These are phyloP conservation scores for Lasioglossum pauxillum DNA, from an alignment of 2,888 invertebrate genomes.

Conservation along the genomic window DNA sequence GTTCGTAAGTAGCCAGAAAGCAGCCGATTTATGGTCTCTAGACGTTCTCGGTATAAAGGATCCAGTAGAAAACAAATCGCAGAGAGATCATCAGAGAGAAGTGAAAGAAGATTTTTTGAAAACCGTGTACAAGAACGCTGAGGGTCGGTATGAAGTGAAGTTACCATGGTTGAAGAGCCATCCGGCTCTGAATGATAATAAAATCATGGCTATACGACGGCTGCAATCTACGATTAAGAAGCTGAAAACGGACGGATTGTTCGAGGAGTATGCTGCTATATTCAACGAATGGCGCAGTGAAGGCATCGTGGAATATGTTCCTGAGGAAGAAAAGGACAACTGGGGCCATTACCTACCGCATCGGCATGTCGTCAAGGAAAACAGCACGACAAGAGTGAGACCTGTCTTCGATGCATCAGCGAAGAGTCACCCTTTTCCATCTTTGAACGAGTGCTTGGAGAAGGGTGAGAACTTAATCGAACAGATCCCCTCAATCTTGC, in stretches of 20 bases:
- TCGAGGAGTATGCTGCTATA: background rate
- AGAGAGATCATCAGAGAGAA: background rate
- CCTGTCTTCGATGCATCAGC: conserved; percentile 23
- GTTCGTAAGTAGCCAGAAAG: background rate
- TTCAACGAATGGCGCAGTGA: conserved; percentile 15
- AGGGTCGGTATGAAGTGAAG: background rate
- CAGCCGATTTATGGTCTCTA: background rate
- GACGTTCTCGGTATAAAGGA: background rate
- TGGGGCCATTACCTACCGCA: conserved; percentile 3
- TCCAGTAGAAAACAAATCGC: background rate
- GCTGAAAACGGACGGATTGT: background rate
- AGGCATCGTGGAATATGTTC: conserved; percentile 16
- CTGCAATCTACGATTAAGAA: background rate
- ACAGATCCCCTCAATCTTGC: background rate
- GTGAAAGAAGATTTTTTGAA: background rate
- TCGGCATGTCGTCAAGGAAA: background rate
- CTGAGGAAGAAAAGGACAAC: background rate
- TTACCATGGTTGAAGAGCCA: conserved; percentile 1
- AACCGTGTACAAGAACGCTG: background rate
- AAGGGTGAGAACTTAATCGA: conserved; percentile 34
- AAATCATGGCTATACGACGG: background rate
- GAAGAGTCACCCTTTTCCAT: background rate
- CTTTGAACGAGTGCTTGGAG: conserved; percentile 27
- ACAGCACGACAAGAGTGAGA: conserved; percentile 11
- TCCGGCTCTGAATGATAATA: background rate